A percentile compares a stretch with the other conserved stretches of the same genome.
These are phyloP conservation scores for Nomada goodeniana DNA, from an alignment of 2,888 invertebrate genomes.

Conservation along the genomic window DNA sequence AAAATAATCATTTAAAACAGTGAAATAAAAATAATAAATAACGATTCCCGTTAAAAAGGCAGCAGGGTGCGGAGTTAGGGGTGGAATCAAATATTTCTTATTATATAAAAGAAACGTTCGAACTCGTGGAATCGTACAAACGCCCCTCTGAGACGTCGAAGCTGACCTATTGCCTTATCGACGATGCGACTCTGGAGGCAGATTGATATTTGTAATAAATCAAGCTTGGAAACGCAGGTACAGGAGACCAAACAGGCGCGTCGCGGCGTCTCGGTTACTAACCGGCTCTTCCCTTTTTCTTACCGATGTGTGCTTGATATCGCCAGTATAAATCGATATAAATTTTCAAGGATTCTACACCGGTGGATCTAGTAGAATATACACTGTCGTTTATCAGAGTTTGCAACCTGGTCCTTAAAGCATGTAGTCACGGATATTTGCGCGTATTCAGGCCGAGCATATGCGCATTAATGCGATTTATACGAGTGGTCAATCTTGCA, in stretches of 20 bases:
- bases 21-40: no score
- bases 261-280: slow-evolving; percentile 61
- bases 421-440: not conserved
- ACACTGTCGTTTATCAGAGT: slow-evolving; percentile 48
- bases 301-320: slow-evolving; percentile 39
- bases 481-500: slow-evolving; percentile 60
- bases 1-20: no score
- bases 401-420: not conserved
- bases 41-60: slow-evolving; percentile 19
- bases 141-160: slow-evolving; percentile 39
- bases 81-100: slow-evolving; percentile 4
- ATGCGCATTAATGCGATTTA: slow-evolving; percentile 54
- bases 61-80: not conserved
- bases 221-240: slow-evolving; percentile 67
- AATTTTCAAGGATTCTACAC: slow-evolving; percentile 66
- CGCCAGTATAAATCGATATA: slow-evolving; percentile 68
- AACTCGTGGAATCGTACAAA: slow-evolving; percentile 58
- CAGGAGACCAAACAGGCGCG: slow-evolving; percentile 69
- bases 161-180: slow-evolving; percentile 62
- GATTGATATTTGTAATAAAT: slow-evolving; percentile 70
- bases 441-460: slow-evolving; percentile 22
- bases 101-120: slow-evolving; percentile 29
- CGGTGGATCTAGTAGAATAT: slow-evolving; percentile 45
- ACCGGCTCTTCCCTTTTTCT: slow-evolving; percentile 3
- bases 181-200: slow-evolving; percentile 66